Conservation (phyloP, 2,113 vertebrate species). For the Epinephelus fuscoguttatus region DNA sequence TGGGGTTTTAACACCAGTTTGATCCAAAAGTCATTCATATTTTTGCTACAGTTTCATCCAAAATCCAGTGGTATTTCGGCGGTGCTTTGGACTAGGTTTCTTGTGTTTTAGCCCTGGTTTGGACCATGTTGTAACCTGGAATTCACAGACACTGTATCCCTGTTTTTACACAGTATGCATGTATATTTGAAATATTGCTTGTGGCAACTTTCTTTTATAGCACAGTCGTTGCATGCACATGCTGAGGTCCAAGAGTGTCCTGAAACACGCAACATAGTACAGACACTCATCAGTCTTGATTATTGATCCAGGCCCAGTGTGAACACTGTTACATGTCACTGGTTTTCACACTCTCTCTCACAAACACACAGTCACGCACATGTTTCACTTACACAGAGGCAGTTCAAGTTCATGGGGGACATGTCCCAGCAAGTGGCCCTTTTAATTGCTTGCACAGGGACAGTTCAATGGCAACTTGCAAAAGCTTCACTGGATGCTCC, state of each 20-base stretch:
- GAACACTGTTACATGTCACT: neutral
- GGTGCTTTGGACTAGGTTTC: neutral
- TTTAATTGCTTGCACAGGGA: constrained; percentile 22
- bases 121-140: neutral
- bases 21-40: too few species aligned
- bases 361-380: neutral
- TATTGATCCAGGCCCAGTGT: neutral
- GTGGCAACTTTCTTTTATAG: neutral
- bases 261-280: too few species aligned
- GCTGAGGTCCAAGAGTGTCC: too few species aligned
- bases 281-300: neutral
- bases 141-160: neutral
- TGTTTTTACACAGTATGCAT: too few species aligned
- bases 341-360: constrained; percentile 3
- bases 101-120: neutral
- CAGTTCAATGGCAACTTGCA: neutral
- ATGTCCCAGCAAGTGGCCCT: neutral
- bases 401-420: neutral
- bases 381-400: neutral
- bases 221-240: too few species aligned
- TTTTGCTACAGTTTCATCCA: neutral
- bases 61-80: neutral
- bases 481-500: neutral
- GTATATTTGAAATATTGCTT: neutral
- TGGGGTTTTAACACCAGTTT: neutral